These are phyloP conservation scores for Thera britannica DNA, from an alignment of 2,888 invertebrate genomes.

Conservation along the genomic window DNA sequence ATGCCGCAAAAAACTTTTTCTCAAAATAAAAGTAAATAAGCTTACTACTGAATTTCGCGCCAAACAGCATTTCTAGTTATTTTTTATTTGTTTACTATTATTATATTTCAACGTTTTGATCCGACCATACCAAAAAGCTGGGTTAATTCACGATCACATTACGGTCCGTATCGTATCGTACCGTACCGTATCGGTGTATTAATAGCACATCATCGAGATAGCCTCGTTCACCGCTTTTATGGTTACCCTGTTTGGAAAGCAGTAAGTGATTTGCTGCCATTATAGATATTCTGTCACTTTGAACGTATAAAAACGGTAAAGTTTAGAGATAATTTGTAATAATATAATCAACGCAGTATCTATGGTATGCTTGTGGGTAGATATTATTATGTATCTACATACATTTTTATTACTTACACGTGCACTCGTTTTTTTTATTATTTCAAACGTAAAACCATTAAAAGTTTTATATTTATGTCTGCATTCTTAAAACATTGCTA, in stretches of 20 bases:
- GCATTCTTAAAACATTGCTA: slow-evolving; percentile 3
- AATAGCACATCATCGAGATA: slow-evolving; percentile 79
- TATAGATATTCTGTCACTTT: neutral
- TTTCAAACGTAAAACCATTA: neutral
- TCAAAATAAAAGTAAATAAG: no score
- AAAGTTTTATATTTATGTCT: slow-evolving; percentile 1
- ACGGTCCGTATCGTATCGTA: slow-evolving; percentile 56
- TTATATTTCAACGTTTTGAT: neutral
- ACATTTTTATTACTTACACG: no score
- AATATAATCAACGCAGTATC: no score
- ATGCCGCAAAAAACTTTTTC: no score
- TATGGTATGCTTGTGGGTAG: no score
- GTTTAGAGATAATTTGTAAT: no score
- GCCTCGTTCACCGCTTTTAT: slow-evolving; percentile 53
- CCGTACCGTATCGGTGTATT: slow-evolving; percentile 57
- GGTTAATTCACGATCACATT: slow-evolving; percentile 68
- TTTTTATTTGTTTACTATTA: neutral
- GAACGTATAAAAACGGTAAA: no score
- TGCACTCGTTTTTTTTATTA: no score
- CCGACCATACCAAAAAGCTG: slow-evolving; percentile 38
- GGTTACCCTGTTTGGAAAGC: slow-evolving; percentile 47
- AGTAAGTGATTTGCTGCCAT: slow-evolving; percentile 45
- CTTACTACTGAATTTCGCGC: no score
- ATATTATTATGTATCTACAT: no score
- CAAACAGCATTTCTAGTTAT: no score